Evolutionary conservation across 2,888 invertebrate species (phyloP).

Genomic region (Ceratothoa steindachneri): DNA sequence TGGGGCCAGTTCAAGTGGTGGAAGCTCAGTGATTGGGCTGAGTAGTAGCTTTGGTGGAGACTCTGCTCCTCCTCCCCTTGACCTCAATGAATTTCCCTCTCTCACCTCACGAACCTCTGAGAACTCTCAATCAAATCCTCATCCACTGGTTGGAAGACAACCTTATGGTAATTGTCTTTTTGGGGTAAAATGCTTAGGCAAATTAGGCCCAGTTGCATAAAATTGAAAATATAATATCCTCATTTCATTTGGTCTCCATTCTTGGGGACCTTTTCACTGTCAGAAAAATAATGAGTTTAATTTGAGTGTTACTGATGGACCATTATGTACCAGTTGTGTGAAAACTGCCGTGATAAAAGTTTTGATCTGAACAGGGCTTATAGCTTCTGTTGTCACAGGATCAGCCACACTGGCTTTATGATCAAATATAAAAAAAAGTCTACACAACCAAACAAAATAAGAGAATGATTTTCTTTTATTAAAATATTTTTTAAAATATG

Average conservation of each 20-base stretch:
- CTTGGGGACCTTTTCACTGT: too few species aligned
- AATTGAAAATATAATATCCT: neutral
- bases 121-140: constrained; percentile 38
- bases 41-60: constrained; percentile 28
- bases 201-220: neutral
- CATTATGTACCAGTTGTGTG: too few species aligned
- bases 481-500: too few species aligned
- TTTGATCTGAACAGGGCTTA: too few species aligned
- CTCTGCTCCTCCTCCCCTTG: constrained; percentile 69
- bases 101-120: constrained; percentile 75
- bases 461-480: too few species aligned
- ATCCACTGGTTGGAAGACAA: constrained; percentile 75
- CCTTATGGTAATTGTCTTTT: constrained; percentile 69
- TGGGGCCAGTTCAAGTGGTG: neutral
- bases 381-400: too few species aligned
- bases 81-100: constrained; percentile 88
- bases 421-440: too few species aligned
- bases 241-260: too few species aligned
- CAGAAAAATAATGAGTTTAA: neutral
- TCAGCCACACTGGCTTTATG: too few species aligned
- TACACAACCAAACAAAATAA: too few species aligned
- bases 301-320: constrained; percentile 1
- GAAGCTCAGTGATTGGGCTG: constrained; percentile 1
- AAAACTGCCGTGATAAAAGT: too few species aligned
- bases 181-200: constrained; percentile 12